Conservation (phyloP, 2,888 invertebrate genomes). For the Sicus ferrugineus region DNA sequence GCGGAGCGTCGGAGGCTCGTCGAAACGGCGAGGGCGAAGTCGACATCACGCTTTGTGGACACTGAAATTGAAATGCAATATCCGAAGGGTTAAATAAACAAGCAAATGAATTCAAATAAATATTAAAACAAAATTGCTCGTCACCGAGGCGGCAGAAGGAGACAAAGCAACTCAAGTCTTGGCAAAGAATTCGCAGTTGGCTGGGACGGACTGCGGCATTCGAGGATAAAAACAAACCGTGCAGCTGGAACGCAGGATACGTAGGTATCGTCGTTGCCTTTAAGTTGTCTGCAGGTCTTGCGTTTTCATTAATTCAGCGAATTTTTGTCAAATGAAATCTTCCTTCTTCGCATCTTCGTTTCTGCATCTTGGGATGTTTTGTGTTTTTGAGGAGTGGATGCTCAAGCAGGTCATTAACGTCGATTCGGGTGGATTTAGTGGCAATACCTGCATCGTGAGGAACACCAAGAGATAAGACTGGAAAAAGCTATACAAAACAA, state of each 20-base stretch:
- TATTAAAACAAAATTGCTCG: slow-evolving; percentile 42
- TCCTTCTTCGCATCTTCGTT: no score
- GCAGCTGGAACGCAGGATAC: neutral
- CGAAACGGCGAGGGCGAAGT: neutral
- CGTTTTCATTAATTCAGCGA: neutral
- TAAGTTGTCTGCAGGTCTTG: neutral
- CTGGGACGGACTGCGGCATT: no score
- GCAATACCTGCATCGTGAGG: no score
- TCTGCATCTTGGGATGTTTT: no score
- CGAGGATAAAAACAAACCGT: neutral
- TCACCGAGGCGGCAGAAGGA: neutral
- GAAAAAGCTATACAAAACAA: no score
- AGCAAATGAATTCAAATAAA: slow-evolving; percentile 46
- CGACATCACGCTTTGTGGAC: slow-evolving; percentile 41
- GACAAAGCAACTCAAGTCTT: neutral
- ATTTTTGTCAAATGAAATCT: no score
- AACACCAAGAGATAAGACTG: no score
- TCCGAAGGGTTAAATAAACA: slow-evolving; percentile 48
- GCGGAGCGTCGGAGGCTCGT: neutral
- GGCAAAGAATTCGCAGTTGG: no score
- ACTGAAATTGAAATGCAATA: slow-evolving; percentile 49
- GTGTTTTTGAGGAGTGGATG: no score
- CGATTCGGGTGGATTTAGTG: no score
- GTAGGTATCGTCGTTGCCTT: neutral
- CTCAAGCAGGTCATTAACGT: no score